Percentiles rank a stretch among this genome's conserved stretches.
phyloP scores from a whole-genome alignment of 2,797 vertebrate genomes.

The Enteromius viviparus region DNA sequence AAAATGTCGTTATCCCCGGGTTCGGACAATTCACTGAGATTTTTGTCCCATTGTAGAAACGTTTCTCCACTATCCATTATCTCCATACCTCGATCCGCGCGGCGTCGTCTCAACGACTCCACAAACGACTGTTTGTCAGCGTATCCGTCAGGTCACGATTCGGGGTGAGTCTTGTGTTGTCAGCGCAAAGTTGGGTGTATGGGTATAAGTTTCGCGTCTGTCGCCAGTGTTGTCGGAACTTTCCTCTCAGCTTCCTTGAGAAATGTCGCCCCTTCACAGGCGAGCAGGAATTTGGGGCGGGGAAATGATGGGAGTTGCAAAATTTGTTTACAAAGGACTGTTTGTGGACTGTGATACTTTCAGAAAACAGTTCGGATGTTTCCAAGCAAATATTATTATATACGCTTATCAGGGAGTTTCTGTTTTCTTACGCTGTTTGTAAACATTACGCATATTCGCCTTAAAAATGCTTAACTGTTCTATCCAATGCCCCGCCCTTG shows the following conservation, averaged over 20 bases:
- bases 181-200: neutral
- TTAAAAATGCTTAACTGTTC: constrained; percentile 26
- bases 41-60: constrained; percentile 91
- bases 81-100: constrained; percentile 79
- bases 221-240: constrained; percentile 20
- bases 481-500: constrained; percentile 49
- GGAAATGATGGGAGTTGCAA: constrained; percentile 55
- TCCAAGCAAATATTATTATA: no score
- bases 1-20: constrained; percentile 84
- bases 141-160: neutral
- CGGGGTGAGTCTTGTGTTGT: neutral
- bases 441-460: neutral
- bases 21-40: constrained; percentile 94
- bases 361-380: neutral
- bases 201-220: neutral
- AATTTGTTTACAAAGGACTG: neutral
- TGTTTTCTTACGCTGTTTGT: neutral
- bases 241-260: constrained; percentile 59
- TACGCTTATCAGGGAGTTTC: neutral
- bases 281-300: constrained; percentile 77
- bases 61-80: constrained; percentile 86
- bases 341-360: neutral
- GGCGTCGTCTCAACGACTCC: neutral
- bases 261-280: constrained; percentile 60
- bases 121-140: neutral